Conservation (phyloP, 2,113 vertebrate genomes). For the Muscicapa adusta region DNA sequence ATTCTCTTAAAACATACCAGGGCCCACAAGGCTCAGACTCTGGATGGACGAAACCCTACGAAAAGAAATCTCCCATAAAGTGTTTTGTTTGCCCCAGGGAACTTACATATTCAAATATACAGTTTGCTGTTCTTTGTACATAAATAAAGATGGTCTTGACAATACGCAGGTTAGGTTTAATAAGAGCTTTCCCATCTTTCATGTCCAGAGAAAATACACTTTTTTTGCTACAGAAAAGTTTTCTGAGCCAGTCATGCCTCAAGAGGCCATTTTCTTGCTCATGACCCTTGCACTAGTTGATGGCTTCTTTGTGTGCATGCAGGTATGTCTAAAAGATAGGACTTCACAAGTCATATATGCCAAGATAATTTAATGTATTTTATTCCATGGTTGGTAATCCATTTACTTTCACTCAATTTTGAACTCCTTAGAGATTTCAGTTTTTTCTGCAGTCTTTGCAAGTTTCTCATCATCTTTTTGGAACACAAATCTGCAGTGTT, state of each 20-base stretch:
- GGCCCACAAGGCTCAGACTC: not conserved
- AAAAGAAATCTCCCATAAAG: not conserved
- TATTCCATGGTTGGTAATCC: not conserved
- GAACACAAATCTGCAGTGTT: not conserved
- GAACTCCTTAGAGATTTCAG: not conserved
- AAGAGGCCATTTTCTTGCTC: not conserved
- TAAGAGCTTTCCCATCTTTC: not conserved
- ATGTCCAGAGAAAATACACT: rapidly evolving
- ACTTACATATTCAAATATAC: not conserved
- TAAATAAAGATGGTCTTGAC: not conserved
- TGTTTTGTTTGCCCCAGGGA: not conserved
- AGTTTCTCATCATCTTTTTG: not conserved
- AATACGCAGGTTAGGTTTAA: not conserved
- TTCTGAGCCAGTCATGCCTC: not conserved
- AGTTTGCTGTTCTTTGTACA: not conserved
- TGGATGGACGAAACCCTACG: not conserved
- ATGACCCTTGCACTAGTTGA: not conserved
- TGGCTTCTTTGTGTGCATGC: not conserved
- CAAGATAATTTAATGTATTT: not conserved
- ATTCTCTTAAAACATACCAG: not conserved
- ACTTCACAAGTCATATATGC: not conserved
- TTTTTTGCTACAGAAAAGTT: not conserved
- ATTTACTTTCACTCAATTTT: not conserved
- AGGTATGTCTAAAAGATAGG: not conserved
- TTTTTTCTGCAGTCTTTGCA: not conserved